Percentiles rank a stretch among this genome's conserved stretches.
Conservation (phyloP, 2,113 vertebrate genomes). For the Melanocharis versteri region DNA sequence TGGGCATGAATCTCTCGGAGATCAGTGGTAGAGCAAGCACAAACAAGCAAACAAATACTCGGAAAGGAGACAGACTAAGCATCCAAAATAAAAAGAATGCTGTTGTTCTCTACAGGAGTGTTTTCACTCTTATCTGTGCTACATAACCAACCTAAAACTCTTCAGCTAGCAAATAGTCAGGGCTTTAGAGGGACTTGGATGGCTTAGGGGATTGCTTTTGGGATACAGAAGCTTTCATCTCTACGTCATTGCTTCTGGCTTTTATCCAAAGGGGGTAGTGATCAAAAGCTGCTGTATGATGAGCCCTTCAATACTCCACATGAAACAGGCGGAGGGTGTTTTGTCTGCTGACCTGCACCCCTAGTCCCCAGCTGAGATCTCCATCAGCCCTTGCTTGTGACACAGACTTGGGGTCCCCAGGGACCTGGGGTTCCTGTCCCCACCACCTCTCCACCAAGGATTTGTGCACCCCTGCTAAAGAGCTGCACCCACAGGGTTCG, state of each 20-base stretch:
- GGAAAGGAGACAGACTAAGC: background rate
- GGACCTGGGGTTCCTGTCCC: background rate
- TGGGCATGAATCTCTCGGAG: background rate
- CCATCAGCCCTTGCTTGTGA: background rate
- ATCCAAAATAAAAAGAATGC: background rate
- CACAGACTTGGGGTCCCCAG: background rate
- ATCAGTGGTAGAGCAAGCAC: background rate
- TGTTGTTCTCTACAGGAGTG: background rate
- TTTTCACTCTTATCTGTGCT: background rate
- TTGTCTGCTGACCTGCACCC: accelerated
- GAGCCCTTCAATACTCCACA: background rate
- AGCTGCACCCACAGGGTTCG: background rate
- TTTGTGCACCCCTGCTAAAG: background rate
- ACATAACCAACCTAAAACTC: conserved; percentile 37
- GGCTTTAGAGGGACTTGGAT: conserved; percentile 55
- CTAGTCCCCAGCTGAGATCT: background rate
- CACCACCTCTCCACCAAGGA: background rate
- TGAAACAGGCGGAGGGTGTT: accelerated
- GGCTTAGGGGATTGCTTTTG: conserved; percentile 65
- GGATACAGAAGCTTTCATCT: conserved; percentile 64
- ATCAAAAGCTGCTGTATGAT: conserved; percentile 5
- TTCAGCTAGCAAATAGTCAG: conserved; percentile 55
- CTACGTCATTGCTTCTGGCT: conserved; percentile 54
- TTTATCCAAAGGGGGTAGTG: conserved; percentile 21
- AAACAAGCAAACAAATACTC: background rate